Base-by-base conservation (phyloP, 1,140 invertebrate genomes). In the Harpegnathos saltator region DNA sequence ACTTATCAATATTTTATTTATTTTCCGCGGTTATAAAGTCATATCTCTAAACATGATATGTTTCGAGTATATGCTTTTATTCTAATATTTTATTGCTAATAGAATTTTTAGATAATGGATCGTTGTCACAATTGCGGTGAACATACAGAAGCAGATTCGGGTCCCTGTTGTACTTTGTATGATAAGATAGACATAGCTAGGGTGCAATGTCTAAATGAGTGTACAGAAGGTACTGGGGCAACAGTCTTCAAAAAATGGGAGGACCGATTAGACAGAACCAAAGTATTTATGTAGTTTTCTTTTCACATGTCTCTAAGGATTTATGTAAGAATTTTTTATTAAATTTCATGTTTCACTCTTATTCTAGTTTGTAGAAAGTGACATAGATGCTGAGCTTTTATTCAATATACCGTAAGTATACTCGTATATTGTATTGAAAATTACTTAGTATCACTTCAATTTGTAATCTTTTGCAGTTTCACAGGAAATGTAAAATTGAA, bases 401-500 rank as follows among this genome's bases (percentile, higher is more conserved):
- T 98, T 99, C 91, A 99, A 99, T 93, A 98, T 99, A 90, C 98
- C 98, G 96, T 97, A 94, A 95, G 96, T 95, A 58, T 71, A 58
- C 56, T 1, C 17, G 54, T 33, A 54, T 80, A 62, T 50, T 56
- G 48, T n/a, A n/a, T 54, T 58, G 5, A 56, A 56, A 15, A 73
- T 52, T 1, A 52, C 15, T 22, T 48, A 33, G 12, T 72, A 19
- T 66, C 24, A n/a, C 1, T 65, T 68, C 9, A 66, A n/a, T n/a
- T n/a, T n/a, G n/a, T n/a, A n/a, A n/a, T 86, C 82, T 52, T 82
- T 91, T 94, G 84, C 85, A 97, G 96, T 77, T 99, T 99, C 92
- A 98, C 98, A 59, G 98, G 98, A 24, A 98, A 98, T 95, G 95
- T 99, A 0, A 99, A 99, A 94, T 94, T 99, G 59, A 99, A 99